Evolutionary conservation across 2,113 vertebrate genomes (phyloP).

Genomic region (Crotalus tigris): DNA sequence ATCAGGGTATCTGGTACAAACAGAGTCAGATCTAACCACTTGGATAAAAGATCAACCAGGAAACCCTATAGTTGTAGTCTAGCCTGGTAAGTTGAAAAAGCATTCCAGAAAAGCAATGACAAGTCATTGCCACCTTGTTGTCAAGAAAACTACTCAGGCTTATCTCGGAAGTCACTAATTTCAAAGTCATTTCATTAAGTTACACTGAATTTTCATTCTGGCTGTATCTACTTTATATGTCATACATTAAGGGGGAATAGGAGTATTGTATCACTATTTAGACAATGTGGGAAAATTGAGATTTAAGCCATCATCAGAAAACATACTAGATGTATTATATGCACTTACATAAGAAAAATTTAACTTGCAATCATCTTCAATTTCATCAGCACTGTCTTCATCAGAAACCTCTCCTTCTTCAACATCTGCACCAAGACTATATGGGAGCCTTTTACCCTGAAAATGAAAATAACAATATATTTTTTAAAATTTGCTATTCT

Average conservation of each 20-base stretch:
- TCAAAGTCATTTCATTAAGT: background rate
- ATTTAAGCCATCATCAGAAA: background rate
- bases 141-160: background rate
- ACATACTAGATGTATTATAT: background rate
- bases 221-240: background rate
- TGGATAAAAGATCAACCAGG: background rate
- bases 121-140: background rate
- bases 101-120: background rate
- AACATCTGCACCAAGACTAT: slow-evolving; percentile 85
- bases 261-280: background rate
- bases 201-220: background rate
- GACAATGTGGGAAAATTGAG: background rate
- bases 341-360: slow-evolving; percentile 83
- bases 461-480: slow-evolving; percentile 29
- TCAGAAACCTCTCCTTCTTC: slow-evolving; percentile 98
- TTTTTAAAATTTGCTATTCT: background rate
- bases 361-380: slow-evolving; percentile 95
- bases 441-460: slow-evolving; percentile 92
- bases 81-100: background rate
- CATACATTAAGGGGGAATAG: background rate
- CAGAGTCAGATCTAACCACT: background rate
- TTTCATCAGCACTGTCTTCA: slow-evolving; percentile 96
- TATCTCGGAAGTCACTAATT: background rate
- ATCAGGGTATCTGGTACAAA: background rate
- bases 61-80: background rate